These are phyloP conservation scores for Dilophus febrilis DNA, from an alignment of 2,888 invertebrate genomes.

Conservation along the genomic window DNA sequence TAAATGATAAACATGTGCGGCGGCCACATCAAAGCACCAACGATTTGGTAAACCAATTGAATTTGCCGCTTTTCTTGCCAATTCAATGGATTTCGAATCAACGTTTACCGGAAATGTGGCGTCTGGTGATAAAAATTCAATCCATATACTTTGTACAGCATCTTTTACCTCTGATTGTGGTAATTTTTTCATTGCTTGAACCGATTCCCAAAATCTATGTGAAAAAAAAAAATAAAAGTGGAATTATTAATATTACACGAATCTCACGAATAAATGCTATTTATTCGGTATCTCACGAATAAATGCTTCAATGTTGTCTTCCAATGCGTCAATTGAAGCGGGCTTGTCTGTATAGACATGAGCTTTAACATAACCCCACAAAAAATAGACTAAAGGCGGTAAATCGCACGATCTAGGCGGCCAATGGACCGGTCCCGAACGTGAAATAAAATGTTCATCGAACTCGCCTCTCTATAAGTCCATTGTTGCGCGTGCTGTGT, in stretches of 20 bases:
- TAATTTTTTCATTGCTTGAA: constrained; percentile 77
- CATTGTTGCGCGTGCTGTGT: no score
- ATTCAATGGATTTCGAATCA: constrained; percentile 78
- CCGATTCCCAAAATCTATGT: constrained; percentile 83
- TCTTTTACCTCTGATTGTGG: constrained; percentile 70
- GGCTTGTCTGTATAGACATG: no score
- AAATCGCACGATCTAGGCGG: no score
- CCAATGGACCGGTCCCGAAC: no score
- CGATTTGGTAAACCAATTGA: constrained; percentile 55
- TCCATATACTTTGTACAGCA: constrained; percentile 76
- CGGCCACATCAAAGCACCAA: constrained; percentile 94
- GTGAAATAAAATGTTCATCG: no score
- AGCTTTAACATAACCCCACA: no score
- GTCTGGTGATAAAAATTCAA: constrained; percentile 82
- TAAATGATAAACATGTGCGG: constrained; percentile 95
- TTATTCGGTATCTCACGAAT: no score
- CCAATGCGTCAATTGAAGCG: no score
- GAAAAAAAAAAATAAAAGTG: constrained; percentile 3
- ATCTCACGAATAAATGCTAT: no score
- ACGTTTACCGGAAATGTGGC: constrained; percentile 96
- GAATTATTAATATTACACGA: neutral
- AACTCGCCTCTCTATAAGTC: no score
- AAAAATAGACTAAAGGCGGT: no score
- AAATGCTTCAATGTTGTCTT: no score
- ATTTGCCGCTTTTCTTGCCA: constrained; percentile 58